Conservation (phyloP, 1,140 invertebrate species). For the Sitodiplosis mosellana region DNA sequence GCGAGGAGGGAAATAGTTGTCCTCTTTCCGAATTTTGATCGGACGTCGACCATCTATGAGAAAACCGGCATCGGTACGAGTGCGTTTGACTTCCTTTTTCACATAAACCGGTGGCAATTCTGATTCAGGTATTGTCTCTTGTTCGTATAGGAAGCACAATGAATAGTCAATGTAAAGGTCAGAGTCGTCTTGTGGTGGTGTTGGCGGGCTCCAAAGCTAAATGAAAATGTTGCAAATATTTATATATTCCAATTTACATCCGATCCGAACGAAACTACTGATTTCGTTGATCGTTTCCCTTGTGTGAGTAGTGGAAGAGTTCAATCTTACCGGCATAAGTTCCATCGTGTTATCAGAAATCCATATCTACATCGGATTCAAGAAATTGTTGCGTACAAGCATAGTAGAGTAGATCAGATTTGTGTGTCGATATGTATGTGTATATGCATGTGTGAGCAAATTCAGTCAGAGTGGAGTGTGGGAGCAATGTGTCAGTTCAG, state of each 20-base stretch:
- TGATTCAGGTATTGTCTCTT: constrained; percentile 59
- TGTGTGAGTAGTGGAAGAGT: constrained; percentile 1
- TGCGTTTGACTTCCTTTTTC: constrained; percentile 59
- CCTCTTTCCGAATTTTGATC: constrained; percentile 51
- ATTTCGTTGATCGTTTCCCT: no score
- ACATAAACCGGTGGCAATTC: constrained; percentile 72
- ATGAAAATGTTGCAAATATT: constrained; percentile 8
- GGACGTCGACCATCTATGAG: constrained; percentile 34
- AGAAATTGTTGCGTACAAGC: no score
- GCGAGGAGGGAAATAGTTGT: constrained; percentile 54
- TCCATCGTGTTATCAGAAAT: constrained; percentile 47
- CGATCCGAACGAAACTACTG: no score
- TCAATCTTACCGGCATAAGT: constrained; percentile 54
- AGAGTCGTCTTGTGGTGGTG: constrained; percentile 75
- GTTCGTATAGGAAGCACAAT: constrained; percentile 69
- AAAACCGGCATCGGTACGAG: constrained; percentile 38
- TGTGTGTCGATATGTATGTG: no score
- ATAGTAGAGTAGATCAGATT: no score
- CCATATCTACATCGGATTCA: constrained; percentile 38
- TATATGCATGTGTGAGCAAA: no score
- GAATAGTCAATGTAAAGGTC: constrained; percentile 82
- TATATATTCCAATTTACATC: no score
- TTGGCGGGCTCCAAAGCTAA: constrained; percentile 90
- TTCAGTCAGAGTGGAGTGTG: no score
- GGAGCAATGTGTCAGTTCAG: no score